Base-by-base conservation (phyloP, 2,888 invertebrate genomes). In the Glomeris marginata region DNA sequence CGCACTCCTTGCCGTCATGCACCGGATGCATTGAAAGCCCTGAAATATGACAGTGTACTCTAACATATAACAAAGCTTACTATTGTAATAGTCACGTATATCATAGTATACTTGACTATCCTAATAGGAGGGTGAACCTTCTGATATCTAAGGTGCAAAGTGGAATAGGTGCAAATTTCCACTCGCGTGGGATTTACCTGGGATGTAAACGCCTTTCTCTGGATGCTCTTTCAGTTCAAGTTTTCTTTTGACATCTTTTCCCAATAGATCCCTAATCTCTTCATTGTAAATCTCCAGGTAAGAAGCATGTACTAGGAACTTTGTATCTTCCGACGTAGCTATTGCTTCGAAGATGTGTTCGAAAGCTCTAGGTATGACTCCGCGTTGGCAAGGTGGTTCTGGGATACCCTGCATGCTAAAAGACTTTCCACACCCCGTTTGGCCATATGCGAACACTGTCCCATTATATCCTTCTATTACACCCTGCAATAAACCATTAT, bases 361-460 rank as follows among this genome's bases (percentile, higher is more conserved):
- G 65, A 90, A 82, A 1, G 86, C 78, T 42, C 81, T 73, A 5
- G 82, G 81, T 58, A 85, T 81, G 56, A 84, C 79, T 21, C 72
- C 72, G 54, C 66, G 61, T 56, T 72, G 72, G 40, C 66, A 56
- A 1, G 64, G 58, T 1, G 73, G 72, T 47, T 72, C 67, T 1
- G 67, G 57, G 22, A 74, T 66, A 8, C 84, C 88, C 64, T 86
- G 85, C 88, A 91, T 91, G 11, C 86, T 84, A 64, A 81, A 85
- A 1, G 86, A 85, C 65, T 90, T 91, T 0, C 90, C 90, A 64
- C 87, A 86, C 0, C 90, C 88, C 1, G 88, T 90, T 69, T 90
- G 90, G 0, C 90, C 90, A 63, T 91, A 91, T 0, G 90, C 90
- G 66, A 91, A 90, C 47, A 91, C 85, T 0, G 90, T 90, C 16